phyloP scores from a whole-genome alignment of 1,140 invertebrate species.

The Drosophila murphyi region DNA sequence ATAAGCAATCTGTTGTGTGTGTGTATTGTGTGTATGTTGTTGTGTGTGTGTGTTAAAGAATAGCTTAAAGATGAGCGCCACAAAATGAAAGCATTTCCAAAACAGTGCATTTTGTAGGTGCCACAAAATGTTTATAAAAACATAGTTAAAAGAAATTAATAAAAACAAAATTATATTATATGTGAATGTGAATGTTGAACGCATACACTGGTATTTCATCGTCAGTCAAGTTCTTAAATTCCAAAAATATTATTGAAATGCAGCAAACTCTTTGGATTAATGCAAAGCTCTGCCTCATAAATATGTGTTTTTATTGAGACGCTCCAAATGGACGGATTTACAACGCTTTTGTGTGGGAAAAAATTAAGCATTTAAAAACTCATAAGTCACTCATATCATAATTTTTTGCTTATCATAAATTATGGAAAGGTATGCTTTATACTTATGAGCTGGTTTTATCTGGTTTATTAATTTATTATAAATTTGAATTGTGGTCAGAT shows the following conservation, averaged over 20 bases:
- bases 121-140: conserved; percentile 26
- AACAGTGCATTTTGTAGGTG: conserved; percentile 51
- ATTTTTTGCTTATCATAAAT: neutral
- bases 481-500: conserved; percentile 29
- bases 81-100: conserved; percentile 55
- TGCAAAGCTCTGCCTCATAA: conserved; percentile 1
- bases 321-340: neutral
- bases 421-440: neutral
- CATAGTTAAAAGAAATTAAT: conserved; percentile 13
- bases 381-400: neutral
- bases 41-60: conserved; percentile 49
- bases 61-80: conserved; percentile 54
- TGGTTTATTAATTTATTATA: conserved; percentile 9
- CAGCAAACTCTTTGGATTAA: conserved; percentile 8
- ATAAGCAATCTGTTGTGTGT: conserved; percentile 56
- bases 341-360: neutral
- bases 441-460: conserved; percentile 9
- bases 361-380: neutral
- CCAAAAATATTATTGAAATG: conserved; percentile 5
- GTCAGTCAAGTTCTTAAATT: conserved; percentile 21
- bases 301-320: neutral
- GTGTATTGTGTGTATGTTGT: conserved; percentile 36
- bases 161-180: conserved; percentile 10
- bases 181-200: conserved; percentile 7
- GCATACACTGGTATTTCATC: conserved; percentile 9